A percentile compares a stretch with the other conserved stretches of the same genome.
phyloP scores from a whole-genome alignment of 2,113 vertebrate species.

The Nothoprocta perdicaria region DNA sequence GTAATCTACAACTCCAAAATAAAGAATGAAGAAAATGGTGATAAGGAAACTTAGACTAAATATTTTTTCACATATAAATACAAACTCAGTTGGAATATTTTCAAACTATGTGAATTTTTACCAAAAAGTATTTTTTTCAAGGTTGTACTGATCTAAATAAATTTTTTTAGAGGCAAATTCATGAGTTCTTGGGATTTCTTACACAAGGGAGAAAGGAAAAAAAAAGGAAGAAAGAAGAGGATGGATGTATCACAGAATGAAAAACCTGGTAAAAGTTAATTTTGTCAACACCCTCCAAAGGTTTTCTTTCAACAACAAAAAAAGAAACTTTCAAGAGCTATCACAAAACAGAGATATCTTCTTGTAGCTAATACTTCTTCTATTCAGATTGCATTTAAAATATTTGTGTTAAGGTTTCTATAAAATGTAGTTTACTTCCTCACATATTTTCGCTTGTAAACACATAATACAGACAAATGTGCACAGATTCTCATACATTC shows the following conservation, averaged over 20 bases:
- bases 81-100: not conserved
- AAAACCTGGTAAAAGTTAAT: not conserved
- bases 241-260: not conserved
- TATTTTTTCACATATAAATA: not conserved
- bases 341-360: no score
- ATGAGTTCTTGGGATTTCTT: not conserved
- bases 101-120: not conserved
- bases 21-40: conserved; percentile 14
- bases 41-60: not conserved
- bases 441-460: not conserved
- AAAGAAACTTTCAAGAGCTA: no score
- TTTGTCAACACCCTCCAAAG: not conserved
- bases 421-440: not conserved
- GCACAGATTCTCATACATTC: not conserved
- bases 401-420: not conserved
- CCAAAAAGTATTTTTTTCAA: not conserved
- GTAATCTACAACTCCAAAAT: not conserved
- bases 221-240: not conserved
- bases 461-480: not conserved
- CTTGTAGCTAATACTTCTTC: no score
- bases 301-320: no score
- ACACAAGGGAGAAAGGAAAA: not conserved
- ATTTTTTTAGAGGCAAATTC: not conserved
- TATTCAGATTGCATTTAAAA: no score
- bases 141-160: not conserved